A percentile compares a stretch with the other conserved stretches of the same genome.
Evolutionary conservation across 1,140 invertebrate genomes (phyloP).

Genomic region (Caenorhabditis briggsae): DNA sequence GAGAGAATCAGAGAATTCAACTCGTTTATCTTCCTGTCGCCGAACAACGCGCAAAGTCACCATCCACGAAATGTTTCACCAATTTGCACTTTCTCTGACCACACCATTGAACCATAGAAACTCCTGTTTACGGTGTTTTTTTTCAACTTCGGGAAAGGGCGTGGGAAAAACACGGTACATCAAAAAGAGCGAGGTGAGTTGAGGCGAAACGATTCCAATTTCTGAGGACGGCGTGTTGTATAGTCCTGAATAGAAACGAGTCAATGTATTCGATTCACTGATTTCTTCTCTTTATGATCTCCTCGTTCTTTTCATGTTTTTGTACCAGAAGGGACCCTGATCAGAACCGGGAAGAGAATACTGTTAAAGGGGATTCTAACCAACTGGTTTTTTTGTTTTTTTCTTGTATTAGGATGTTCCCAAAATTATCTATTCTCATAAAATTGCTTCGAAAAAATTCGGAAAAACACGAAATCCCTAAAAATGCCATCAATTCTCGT

Average conservation of each 20-base stretch:
- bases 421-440: too few species aligned
- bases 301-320: background rate
- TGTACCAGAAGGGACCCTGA: background rate
- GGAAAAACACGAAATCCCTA: too few species aligned
- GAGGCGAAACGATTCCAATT: conserved; percentile 40
- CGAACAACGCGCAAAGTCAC: background rate
- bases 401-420: too few species aligned
- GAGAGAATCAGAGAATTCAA: conserved; percentile 4
- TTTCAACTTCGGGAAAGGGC: background rate
- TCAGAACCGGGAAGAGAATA: too few species aligned
- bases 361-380: too few species aligned
- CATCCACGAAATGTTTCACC: conserved; percentile 22
- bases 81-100: conserved; percentile 32
- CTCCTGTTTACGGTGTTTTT: background rate
- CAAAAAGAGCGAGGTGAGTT: conserved; percentile 13
- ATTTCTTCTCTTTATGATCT: background rate
- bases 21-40: conserved; percentile 54
- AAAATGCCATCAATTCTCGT: too few species aligned
- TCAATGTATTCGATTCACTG: conserved; percentile 47
- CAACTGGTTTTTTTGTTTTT: too few species aligned
- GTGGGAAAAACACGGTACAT: conserved; percentile 42
- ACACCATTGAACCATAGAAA: background rate
- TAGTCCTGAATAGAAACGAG: conserved; percentile 23
- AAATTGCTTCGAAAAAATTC: too few species aligned
- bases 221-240: background rate